phyloP scores from a whole-genome alignment of 2,888 invertebrate genomes.

The Arge pagana region DNA sequence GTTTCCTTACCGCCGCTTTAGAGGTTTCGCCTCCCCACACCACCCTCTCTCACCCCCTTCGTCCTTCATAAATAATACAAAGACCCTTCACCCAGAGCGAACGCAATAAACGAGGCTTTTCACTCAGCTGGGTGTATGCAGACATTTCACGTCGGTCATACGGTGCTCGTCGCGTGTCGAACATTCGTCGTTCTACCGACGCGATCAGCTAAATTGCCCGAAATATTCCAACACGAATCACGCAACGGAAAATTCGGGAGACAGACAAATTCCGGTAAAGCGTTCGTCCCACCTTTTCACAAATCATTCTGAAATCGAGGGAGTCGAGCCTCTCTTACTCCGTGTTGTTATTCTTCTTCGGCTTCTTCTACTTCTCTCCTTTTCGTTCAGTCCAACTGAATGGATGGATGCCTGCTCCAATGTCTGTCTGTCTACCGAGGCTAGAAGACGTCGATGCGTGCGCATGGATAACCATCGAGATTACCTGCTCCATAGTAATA shows the following conservation, averaged over 20 bases:
- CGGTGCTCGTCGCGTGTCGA: background rate
- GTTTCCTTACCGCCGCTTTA: too few species aligned
- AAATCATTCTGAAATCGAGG: too few species aligned
- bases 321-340: slow-evolving; percentile 9
- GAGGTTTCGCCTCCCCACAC: too few species aligned
- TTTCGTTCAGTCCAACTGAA: background rate
- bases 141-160: too few species aligned
- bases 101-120: slow-evolving; percentile 8
- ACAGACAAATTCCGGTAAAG: too few species aligned
- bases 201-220: background rate
- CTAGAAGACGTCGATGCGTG: too few species aligned
- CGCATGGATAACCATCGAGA: slow-evolving; percentile 5
- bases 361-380: background rate
- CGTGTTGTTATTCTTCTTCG: background rate
- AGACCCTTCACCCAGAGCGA: slow-evolving; percentile 8
- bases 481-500: slow-evolving; percentile 39
- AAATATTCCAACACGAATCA: too few species aligned
- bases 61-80: slow-evolving; percentile 8
- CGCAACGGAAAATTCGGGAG: too few species aligned
- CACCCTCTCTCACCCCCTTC: too few species aligned
- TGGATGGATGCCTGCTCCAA: slow-evolving; percentile 6
- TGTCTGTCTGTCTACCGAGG: too few species aligned
- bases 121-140: too few species aligned
- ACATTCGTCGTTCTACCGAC: background rate
- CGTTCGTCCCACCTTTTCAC: too few species aligned